A percentile compares a stretch with the other conserved stretches of the same genome.
These are phyloP conservation scores for Neoascia interrupta DNA, from an alignment of 2,888 invertebrate genomes.

Conservation along the genomic window DNA sequence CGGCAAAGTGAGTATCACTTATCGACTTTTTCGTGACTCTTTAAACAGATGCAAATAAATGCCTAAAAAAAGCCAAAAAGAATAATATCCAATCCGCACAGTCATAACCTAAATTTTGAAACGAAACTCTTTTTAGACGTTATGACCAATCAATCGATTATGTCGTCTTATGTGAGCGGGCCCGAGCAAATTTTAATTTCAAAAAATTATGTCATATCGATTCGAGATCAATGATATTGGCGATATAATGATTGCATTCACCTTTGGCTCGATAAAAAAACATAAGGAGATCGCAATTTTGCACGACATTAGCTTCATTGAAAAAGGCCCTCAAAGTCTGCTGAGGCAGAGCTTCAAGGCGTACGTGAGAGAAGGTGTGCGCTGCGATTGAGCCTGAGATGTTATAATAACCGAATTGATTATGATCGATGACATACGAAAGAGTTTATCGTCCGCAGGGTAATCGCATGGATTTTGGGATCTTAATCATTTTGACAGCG, in stretches of 20 bases:
- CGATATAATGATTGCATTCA: constrained; percentile 37
- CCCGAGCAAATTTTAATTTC: constrained; percentile 17
- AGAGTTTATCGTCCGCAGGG: constrained; percentile 3
- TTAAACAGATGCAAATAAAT: no score
- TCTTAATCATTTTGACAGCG: no score
- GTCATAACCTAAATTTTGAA: constrained; percentile 32
- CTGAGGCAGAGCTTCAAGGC: not conserved
- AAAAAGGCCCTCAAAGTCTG: no score
- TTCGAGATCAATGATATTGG: constrained; percentile 22
- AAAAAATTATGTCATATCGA: constrained; percentile 31
- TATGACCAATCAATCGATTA: constrained; percentile 4
- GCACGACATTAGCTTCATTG: no score
- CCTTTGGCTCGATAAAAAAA: constrained; percentile 21
- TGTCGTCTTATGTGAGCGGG: constrained; percentile 20
- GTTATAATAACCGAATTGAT: constrained; percentile 10
- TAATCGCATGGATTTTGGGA: no score
- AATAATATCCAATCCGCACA: constrained; percentile 9
- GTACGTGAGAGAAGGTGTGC: constrained; percentile 23
- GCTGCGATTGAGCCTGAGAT: constrained; percentile 5
- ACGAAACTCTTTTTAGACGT: not conserved
- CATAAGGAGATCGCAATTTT: not conserved
- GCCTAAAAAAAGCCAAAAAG: no score
- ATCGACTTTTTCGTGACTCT: no score
- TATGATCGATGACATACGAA: constrained; percentile 35
- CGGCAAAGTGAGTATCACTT: no score